A percentile compares a stretch with the other conserved stretches of the same genome.
These are phyloP conservation scores for Phaedon cochleariae DNA, from an alignment of 2,888 invertebrate genomes.

Conservation along the genomic window DNA sequence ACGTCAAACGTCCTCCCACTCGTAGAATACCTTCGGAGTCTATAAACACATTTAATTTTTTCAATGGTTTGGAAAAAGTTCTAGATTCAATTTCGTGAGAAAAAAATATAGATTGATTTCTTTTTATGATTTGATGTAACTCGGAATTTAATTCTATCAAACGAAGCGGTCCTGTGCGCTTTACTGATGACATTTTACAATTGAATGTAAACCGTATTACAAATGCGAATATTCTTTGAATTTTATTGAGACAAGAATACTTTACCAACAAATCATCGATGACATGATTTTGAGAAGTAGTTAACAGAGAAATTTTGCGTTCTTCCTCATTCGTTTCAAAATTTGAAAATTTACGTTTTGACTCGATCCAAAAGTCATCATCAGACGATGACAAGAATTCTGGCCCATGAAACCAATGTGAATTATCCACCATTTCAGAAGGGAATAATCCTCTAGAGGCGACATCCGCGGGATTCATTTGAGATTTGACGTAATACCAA, in stretches of 20 bases:
- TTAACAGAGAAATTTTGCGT: background rate
- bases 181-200: background rate
- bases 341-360: no score
- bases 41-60: slow-evolving; percentile 5
- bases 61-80: background rate
- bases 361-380: background rate
- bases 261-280: background rate
- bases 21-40: slow-evolving; percentile 2
- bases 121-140: background rate
- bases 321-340: no score
- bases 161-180: no score
- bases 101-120: background rate
- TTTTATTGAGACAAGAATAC: background rate
- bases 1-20: background rate
- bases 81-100: background rate
- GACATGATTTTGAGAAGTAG: background rate
- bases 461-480: background rate
- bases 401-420: background rate
- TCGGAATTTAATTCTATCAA: background rate
- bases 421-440: background rate
- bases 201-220: slow-evolving; percentile 3
- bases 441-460: no score
- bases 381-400: background rate
- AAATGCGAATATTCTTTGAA: slow-evolving; percentile 1
- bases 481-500: slow-evolving; percentile 1